Conservation (phyloP, 2,797 vertebrate species). For the Gobionotothen gibberifrons region DNA sequence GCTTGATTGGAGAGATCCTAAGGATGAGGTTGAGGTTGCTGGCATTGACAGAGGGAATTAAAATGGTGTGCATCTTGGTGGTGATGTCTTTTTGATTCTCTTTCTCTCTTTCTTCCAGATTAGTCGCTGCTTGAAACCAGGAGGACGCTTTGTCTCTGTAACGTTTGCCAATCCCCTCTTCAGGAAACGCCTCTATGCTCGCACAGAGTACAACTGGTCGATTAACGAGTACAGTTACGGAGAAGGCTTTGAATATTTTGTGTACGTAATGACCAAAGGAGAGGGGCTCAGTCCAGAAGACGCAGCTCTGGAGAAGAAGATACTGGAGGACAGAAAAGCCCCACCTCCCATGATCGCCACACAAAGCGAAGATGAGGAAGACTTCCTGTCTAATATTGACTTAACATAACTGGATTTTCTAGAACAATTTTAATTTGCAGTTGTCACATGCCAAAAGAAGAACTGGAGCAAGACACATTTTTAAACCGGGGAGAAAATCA, state of each 20-base stretch:
- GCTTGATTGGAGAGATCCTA: constrained; percentile 13
- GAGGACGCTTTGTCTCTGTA: constrained; percentile 91
- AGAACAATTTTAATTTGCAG: not conserved
- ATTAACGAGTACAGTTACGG: constrained; percentile 86
- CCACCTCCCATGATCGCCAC: not conserved
- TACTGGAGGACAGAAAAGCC: constrained; percentile 59
- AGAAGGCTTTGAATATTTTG: constrained; percentile 89
- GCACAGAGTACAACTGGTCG: constrained; percentile 88
- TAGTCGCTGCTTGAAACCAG: constrained; percentile 88
- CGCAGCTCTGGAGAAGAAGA: constrained; percentile 79
- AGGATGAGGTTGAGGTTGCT: not conserved
- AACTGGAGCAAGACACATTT: not conserved
- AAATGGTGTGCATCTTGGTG: not conserved
- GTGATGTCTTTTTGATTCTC: not conserved
- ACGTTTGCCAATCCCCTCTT: constrained; percentile 92
- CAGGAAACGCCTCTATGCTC: constrained; percentile 89
- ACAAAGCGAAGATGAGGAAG: constrained; percentile 76
- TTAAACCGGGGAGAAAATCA: not conserved
- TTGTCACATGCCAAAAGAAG: not conserved
- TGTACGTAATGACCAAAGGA: constrained; percentile 92
- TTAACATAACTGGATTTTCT: constrained; percentile 48
- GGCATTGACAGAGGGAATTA: not conserved
- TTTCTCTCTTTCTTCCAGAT: constrained; percentile 77
- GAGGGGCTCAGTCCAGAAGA: constrained; percentile 84
- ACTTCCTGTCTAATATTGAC: constrained; percentile 87